Percentiles rank a stretch among this genome's conserved stretches.
Conservation (phyloP, 2,888 invertebrate species). For the Hipparchia semele region DNA sequence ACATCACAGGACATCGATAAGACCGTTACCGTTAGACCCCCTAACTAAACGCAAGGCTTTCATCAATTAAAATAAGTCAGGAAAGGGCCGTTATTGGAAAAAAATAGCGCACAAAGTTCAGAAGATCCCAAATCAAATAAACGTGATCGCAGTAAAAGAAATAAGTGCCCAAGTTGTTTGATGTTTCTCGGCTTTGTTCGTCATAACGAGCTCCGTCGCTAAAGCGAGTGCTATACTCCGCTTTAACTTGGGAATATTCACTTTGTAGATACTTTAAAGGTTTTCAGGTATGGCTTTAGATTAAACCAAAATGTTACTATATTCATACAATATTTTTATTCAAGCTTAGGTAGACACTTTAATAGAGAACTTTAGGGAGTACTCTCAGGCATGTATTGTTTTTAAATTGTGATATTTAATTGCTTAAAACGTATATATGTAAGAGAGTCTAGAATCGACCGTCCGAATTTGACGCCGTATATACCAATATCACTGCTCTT, state of each 20-base stretch:
- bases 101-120: conserved; percentile 33
- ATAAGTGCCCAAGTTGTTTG: conserved; percentile 54
- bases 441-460: too few species aligned
- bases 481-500: too few species aligned
- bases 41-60: too few species aligned
- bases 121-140: conserved; percentile 39
- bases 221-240: conserved; percentile 60
- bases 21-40: too few species aligned
- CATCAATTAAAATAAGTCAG: conserved; percentile 14
- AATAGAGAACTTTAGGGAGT: too few species aligned
- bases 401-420: too few species aligned
- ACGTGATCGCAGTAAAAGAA: conserved; percentile 39
- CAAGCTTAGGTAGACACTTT: too few species aligned
- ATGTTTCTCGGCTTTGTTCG: conserved; percentile 69
- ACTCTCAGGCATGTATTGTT: too few species aligned
- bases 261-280: conserved; percentile 17
- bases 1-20: too few species aligned
- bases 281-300: conserved; percentile 13
- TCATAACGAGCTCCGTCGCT: conserved; percentile 63
- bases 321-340: too few species aligned
- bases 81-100: conserved; percentile 24
- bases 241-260: conserved; percentile 33
- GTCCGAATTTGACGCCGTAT: too few species aligned
- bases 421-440: too few species aligned
- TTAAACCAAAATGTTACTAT: not conserved